phyloP scores from a whole-genome alignment of 2,888 invertebrate species.

The Trisateles emortualis region DNA sequence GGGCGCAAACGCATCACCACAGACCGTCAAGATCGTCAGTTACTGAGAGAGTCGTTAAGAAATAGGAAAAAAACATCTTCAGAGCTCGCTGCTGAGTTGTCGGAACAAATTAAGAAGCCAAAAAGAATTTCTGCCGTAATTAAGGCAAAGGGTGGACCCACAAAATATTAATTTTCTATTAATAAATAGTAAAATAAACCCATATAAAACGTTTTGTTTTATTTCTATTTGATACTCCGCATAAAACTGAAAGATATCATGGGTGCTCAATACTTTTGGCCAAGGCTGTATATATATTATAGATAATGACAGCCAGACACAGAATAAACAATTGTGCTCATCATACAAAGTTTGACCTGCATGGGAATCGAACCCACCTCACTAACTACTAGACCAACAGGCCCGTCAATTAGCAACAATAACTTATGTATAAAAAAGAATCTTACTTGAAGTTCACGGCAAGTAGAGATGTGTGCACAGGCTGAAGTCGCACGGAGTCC shows the following conservation, averaged over 20 bases:
- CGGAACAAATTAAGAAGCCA: slow-evolving; percentile 21
- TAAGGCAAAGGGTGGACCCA: slow-evolving; percentile 22
- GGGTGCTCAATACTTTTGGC: slow-evolving; percentile 13
- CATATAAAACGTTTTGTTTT: slow-evolving; percentile 20
- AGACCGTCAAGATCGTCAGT: too few species aligned
- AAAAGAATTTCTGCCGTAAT: slow-evolving; percentile 25
- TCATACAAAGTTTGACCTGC: too few species aligned
- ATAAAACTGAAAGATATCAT: slow-evolving; percentile 21
- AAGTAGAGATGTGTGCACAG: slow-evolving; percentile 25
- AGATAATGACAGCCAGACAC: too few species aligned
- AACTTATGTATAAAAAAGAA: slow-evolving; percentile 21
- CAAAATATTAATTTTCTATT: slow-evolving; percentile 24
- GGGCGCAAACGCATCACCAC: slow-evolving; percentile 30
- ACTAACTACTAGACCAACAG: slow-evolving; percentile 16
- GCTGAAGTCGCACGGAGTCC: slow-evolving; percentile 24
- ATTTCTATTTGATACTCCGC: slow-evolving; percentile 21
- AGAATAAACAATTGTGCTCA: too few species aligned
- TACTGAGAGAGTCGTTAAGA: slow-evolving; percentile 30
- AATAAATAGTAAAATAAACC: slow-evolving; percentile 20
- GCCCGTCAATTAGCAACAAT: slow-evolving; percentile 15
- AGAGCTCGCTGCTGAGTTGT: slow-evolving; percentile 26
- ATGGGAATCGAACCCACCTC: slow-evolving; percentile 14
- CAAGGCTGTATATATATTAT: too few species aligned
- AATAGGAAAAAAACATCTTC: slow-evolving; percentile 29
- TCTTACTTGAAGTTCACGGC: slow-evolving; percentile 24